Evolutionary conservation across 2,888 invertebrate genomes (phyloP).

Genomic region (Phorcus lineatus): DNA sequence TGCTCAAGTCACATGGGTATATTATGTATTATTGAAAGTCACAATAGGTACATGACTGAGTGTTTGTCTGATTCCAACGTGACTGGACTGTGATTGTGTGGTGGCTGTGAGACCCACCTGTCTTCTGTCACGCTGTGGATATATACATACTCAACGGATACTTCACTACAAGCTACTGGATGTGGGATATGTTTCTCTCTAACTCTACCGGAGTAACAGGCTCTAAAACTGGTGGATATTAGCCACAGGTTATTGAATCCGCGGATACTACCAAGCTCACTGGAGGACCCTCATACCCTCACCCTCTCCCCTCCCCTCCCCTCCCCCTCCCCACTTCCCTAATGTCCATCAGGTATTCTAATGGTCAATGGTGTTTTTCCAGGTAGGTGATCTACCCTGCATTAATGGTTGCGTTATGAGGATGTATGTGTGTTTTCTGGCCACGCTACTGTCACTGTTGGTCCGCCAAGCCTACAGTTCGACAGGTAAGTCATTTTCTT

Average conservation of each 20-base stretch:
- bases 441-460: constrained; percentile 28
- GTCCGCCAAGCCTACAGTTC: constrained; percentile 14
- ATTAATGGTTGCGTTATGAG: constrained; percentile 44
- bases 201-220: background rate
- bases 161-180: too few species aligned
- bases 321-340: background rate
- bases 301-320: too few species aligned
- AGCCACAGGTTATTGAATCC: background rate
- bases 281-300: background rate
- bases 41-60: constrained; percentile 24
- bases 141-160: background rate
- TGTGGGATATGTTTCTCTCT: background rate
- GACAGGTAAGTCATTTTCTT: constrained; percentile 16
- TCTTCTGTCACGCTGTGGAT: background rate
- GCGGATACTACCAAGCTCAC: background rate
- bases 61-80: constrained; percentile 2
- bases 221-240: background rate
- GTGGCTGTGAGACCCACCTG: background rate
- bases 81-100: background rate
- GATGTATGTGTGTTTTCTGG: constrained; percentile 35
- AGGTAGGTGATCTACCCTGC: constrained; percentile 47
- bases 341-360: background rate
- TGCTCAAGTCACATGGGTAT: constrained; percentile 31
- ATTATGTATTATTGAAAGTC: constrained; percentile 33
- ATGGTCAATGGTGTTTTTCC: constrained; percentile 15